Evolutionary conservation across 2,888 invertebrate genomes (phyloP), one percentile per base, ranked within the genome.

Genomic region (Meteorus cinctellus): DNA sequence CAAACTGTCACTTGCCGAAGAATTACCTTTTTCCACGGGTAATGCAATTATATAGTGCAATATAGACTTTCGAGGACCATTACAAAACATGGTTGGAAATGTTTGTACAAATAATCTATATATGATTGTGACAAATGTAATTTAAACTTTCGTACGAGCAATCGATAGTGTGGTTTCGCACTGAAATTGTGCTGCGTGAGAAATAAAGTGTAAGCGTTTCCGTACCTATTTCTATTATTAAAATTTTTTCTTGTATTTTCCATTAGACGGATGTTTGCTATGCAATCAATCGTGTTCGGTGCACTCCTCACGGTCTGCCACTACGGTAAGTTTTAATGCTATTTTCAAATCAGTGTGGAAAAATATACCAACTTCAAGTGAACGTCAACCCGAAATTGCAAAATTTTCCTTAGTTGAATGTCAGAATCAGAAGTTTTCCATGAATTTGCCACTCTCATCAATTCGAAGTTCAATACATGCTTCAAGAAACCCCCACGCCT

Each of bases 111-210:
- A 48, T 45, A 45, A 48, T n/a, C 41, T 70, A 72, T 45, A 72
- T 72, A 63, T 63, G 51, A 62, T 45, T 19, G 62, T 14, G 45
- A 29, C 48, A 41, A 72, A 16, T 29, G 72, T 72, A 63, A 63
- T 72, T 72, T 72, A 72, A 72, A 72, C 48, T 72, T 72, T 24
- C 31, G 62, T 72, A 48, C n/a, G 8, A 48, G 48, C 62, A 27
- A 62, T 59, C 34, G 29, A 62, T 71, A 12, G 63, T 24, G 72
- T 36, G 45, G 72, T 45, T 31, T 31, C n/a, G 12, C 16, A 48
- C 16, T 60, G 34, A 27, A 63, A 45, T 12, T 69, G 29, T 19
- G n/a, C 29, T 14, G 29, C 29, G 16, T 29, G 48, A 10, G 34
- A 31, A 48, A 41, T 10, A 63, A 29, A 62, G 59, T 55, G 19